Base-by-base conservation (phyloP, 1,140 invertebrate genomes). In the Drosophila sechellia region DNA sequence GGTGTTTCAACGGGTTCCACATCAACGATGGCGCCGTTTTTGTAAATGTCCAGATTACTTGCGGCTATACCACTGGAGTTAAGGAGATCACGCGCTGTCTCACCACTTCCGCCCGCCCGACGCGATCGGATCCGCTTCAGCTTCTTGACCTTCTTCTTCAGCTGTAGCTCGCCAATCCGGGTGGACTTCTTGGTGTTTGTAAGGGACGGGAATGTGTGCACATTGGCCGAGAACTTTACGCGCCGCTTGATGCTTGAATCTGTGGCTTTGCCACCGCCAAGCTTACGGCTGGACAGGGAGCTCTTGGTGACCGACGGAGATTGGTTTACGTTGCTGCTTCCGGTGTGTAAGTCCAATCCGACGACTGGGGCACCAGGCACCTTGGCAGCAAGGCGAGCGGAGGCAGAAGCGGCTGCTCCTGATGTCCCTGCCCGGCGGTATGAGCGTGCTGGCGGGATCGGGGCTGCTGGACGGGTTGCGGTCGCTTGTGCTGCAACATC, bases 141-240 rank as follows among this genome's bases (percentile, higher is more conserved):
- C 43, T 81, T 90, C 55, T 90, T 87, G 0, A 65, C 49, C 12
- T 46, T 66, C 42, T 69, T 77, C 52, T 76, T 83, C 3, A 79
- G 37, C 15, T 80, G 77, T 8, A 79, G 40, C 31, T 77, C 79
- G 1, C 79, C 83, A 48, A 89, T 68, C 11, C 65, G 76, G 4
- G 40, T 15, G 4, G 75, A 49, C 54, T 68, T 89, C 34, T 77
- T 81, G 37, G 40, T 35, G 17, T 13, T 74, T 12, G 37, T 59
- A 5, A 12, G 53, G 4, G 58, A 35, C 4, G 75, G 61, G 35
- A 37, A 79, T 3, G 83, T 76, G 45, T 71, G 79, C 3, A 86
- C 55, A 48, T 84, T 77, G 17, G 66, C 10, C 15, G 83, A 84
- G 39, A 87, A 87, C 25, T 87, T 89, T 5, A 87, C 83, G 25